Percentiles rank a stretch among this genome's conserved stretches.
These are phyloP conservation scores for Botrylloides violaceus DNA, from an alignment of 23 tunicate species.

Conservation along the genomic window DNA sequence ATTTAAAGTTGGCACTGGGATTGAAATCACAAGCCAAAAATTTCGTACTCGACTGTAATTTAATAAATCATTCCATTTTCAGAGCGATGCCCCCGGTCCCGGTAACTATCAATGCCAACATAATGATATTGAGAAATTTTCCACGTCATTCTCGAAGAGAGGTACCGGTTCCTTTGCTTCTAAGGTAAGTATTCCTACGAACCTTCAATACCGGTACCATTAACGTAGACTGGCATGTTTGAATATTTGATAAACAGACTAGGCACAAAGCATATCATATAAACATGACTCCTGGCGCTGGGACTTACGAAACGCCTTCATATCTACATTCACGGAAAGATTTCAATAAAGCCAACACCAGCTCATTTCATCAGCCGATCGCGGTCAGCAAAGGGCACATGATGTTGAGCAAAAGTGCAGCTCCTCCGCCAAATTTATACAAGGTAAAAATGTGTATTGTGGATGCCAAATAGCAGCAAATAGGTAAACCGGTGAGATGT, in stretches of 20 bases:
- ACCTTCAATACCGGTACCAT: not conserved
- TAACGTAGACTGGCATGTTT: too few species aligned
- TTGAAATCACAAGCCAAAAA: too few species aligned
- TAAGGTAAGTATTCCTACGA: constrained; percentile 28
- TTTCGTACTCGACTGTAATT: too few species aligned
- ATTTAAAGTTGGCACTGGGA: too few species aligned
- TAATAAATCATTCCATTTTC: too few species aligned
- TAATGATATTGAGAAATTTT: constrained; percentile 58
- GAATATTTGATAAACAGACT: not conserved
- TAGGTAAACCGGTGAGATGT: too few species aligned
- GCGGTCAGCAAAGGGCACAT: constrained; percentile 53
- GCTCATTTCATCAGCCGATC: constrained; percentile 75
- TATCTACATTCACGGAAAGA: constrained; percentile 57
- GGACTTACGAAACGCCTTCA: constrained; percentile 62
- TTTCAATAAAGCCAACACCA: constrained; percentile 61
- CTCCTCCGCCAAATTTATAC: constrained; percentile 77
- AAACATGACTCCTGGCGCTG: constrained; percentile 61
- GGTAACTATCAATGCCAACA: constrained; percentile 68
- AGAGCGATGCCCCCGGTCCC: constrained; percentile 77
- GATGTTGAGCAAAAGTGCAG: constrained; percentile 24
- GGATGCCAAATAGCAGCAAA: not conserved
- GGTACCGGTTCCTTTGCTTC: constrained; percentile 97
- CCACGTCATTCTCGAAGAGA: constrained; percentile 83
- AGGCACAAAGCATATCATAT: not conserved
- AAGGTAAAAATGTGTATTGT: constrained; percentile 26